Conservation (phyloP, 2,113 vertebrate genomes). For the Empidonax alnorum region DNA sequence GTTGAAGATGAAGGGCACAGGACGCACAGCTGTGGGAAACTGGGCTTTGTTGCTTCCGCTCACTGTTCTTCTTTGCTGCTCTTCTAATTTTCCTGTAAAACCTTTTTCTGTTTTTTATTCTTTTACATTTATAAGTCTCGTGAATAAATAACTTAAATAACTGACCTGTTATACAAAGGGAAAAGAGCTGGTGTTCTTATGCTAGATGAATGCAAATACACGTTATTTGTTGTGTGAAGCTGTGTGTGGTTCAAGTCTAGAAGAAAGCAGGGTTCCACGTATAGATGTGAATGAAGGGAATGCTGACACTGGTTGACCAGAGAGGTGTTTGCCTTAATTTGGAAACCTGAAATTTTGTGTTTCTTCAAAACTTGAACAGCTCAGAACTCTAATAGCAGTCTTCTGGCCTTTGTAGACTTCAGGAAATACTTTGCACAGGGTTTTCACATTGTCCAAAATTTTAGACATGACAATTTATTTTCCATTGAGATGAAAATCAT, state of each 20-base stretch:
- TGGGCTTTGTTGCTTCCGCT: neutral
- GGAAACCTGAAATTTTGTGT: neutral
- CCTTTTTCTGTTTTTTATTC: neutral
- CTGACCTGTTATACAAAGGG: neutral
- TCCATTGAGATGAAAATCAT: neutral
- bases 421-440: neutral
- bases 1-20: neutral
- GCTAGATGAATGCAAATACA: accelerated
- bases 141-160: neutral
- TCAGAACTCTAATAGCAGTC: neutral
- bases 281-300: neutral
- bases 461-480: neutral
- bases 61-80: neutral
- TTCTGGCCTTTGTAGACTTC: neutral
- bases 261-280: neutral
- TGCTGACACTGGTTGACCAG: neutral
- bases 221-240: neutral
- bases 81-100: neutral
- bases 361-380: neutral
- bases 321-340: neutral
- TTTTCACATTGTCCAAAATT: neutral
- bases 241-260: neutral
- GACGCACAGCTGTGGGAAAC: accelerated
- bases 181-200: neutral
- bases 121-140: neutral